phyloP scores from a whole-genome alignment of 1,140 invertebrate genomes.

The Penaeus japonicus region DNA sequence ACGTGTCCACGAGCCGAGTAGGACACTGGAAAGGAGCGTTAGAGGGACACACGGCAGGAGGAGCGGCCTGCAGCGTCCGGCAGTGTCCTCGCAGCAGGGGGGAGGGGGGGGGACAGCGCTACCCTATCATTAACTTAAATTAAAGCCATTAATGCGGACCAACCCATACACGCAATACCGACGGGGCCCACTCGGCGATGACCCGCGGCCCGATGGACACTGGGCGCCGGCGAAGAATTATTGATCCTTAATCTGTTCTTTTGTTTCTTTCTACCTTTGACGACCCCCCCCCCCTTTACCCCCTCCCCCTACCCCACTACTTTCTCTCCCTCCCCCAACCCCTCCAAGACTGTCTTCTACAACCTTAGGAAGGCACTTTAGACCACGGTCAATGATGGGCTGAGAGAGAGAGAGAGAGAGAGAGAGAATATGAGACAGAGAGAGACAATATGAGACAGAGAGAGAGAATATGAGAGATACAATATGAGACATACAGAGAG shows the following conservation, averaged over 20 bases:
- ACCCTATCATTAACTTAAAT: constrained; percentile 41
- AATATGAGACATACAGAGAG: no score
- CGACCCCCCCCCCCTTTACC: not conserved
- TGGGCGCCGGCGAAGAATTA: no score
- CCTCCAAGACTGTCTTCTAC: no score
- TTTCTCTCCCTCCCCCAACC: not conserved
- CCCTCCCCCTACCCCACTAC: not conserved
- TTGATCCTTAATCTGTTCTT: no score
- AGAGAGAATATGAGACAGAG: no score
- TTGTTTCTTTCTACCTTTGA: no score
- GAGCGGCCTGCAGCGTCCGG: not conserved
- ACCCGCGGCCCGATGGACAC: no score
- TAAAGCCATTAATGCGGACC: constrained; percentile 37
- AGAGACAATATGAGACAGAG: no score
- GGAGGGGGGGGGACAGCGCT: not conserved
- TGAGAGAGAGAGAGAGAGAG: no score
- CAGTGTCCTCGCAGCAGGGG: not conserved
- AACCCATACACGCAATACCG: not conserved
- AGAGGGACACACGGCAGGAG: not conserved
- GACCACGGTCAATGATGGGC: no score
- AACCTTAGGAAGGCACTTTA: no score
- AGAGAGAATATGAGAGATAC: no score
- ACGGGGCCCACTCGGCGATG: not conserved
- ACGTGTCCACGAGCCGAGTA: not conserved
- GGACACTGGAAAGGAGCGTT: not conserved